Base-by-base conservation (phyloP, 2,797 vertebrate genomes). In the Tiaroga cobitis region DNA sequence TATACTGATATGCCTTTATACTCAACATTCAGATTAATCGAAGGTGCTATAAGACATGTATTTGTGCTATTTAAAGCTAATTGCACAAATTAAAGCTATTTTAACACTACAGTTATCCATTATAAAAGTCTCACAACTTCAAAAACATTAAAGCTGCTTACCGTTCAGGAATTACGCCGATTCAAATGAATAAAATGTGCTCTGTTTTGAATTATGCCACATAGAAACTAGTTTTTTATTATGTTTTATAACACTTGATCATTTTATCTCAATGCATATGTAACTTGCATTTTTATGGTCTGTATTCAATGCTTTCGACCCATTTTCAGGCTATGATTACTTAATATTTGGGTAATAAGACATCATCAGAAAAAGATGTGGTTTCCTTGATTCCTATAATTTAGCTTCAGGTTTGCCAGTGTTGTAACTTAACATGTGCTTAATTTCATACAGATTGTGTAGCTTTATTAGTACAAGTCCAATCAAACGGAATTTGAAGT, bases 1-100 rank as follows among this genome's bases (percentile, higher is more conserved):
- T 34, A 68, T 82, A 67, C 29, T 85, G 63, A 63, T 41, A 59
- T 74, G 46, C 49, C n/a, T 51, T 73, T 87, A 75, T 80, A 82
- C 37, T 69, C 49, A 5, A 84, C 63, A 80, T 69, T 85, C 21
- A 86, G 18, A 80, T 46, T 77, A 84, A 78, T 46, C 43, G 67
- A 81, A 65, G 88, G 87, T 89, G 89, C 88, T 89, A 82, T 39
- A 69, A 34, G 39, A 74, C 63, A 37, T 59, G 24, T 19, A 72
- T 80, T 80, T 70, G 26, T 69, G 49, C 37, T 37, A 37, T 37
- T 37, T 37, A 5, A 29, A 29, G 29, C 29, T 37, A 37, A 37
- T 37, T 6, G 37, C 37, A 37, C 37, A 37, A 37, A 37, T 37
- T 37, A 37, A 83, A 8, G 9, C 26, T 82, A 13, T 69, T 85